Evolutionary conservation across 2,888 invertebrate genomes (phyloP).

Genomic region (Entomobrya multifasciata): DNA sequence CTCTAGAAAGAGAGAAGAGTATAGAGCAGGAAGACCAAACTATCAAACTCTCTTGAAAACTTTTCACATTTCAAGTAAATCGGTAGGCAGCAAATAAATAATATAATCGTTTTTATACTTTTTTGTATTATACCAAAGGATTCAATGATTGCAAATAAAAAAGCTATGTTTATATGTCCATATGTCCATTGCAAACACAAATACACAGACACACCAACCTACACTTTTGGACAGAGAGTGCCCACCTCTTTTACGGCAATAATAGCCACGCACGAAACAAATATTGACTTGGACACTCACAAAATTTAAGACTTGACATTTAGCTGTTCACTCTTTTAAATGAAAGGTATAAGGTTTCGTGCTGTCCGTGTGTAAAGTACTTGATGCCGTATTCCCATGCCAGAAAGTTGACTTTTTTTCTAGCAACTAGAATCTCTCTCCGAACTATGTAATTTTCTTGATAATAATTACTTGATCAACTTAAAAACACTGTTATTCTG

Average conservation of each 20-base stretch:
- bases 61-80: conserved; percentile 73
- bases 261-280: conserved; percentile 51
- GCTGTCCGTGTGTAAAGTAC: neutral
- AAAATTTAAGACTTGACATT: conserved; percentile 42
- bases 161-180: conserved; percentile 26
- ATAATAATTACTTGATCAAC: conserved; percentile 70
- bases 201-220: neutral
- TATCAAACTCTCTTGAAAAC: conserved; percentile 69
- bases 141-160: conserved; percentile 53
- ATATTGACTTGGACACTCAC: conserved; percentile 52
- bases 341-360: neutral
- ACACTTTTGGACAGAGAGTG: neutral
- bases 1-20: conserved; percentile 20
- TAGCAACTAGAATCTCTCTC: conserved; percentile 34
- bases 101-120: conserved; percentile 71
- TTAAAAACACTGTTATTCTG: neutral
- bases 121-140: conserved; percentile 42
- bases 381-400: neutral
- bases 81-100: conserved; percentile 72
- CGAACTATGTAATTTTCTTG: conserved; percentile 55
- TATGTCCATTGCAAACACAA: neutral
- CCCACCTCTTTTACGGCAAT: conserved; percentile 12
- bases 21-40: conserved; percentile 61
- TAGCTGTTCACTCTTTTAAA: conserved; percentile 9
- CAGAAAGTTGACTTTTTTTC: conserved; percentile 9